Percentiles rank a stretch among this genome's conserved stretches.
Conservation (phyloP, 2,888 invertebrate genomes). For the Ceramica pisi region DNA sequence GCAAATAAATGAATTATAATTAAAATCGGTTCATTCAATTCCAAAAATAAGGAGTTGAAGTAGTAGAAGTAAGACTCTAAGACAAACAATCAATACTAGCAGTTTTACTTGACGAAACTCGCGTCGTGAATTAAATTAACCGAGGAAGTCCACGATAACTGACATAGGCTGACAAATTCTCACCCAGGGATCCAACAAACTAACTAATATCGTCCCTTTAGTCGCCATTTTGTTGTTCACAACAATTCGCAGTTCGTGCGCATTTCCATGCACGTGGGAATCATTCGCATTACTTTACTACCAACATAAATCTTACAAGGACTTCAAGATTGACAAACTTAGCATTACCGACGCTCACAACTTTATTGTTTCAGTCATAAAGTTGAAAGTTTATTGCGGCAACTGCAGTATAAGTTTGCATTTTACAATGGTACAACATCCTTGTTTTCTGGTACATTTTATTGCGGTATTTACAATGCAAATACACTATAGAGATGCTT, state of each 20-base stretch:
- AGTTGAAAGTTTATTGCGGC: slow-evolving; percentile 51
- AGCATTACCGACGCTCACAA: slow-evolving; percentile 21
- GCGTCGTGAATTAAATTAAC: slow-evolving; percentile 3
- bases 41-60: background rate
- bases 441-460: slow-evolving; percentile 52
- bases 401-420: slow-evolving; percentile 43
- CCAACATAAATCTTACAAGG: slow-evolving; percentile 55
- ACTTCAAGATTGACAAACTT: slow-evolving; percentile 52
- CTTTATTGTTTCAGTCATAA: slow-evolving; percentile 54
- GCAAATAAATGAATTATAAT: too few species aligned
- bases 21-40: background rate
- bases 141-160: background rate
- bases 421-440: slow-evolving; percentile 36
- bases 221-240: slow-evolving; percentile 42
- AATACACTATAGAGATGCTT: slow-evolving; percentile 60
- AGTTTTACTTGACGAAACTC: too few species aligned
- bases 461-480: slow-evolving; percentile 63
- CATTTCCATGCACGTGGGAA: slow-evolving; percentile 54
- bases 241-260: slow-evolving; percentile 21
- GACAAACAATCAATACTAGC: too few species aligned
- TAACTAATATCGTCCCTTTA: slow-evolving; percentile 5
- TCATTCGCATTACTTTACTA: slow-evolving; percentile 54
- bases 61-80: too few species aligned
- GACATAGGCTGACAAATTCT: slow-evolving; percentile 2
- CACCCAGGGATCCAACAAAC: background rate